Percentiles rank a stretch among this genome's conserved stretches.
Conservation (phyloP, 2,888 invertebrate genomes). For the Deilephila porcellus region DNA sequence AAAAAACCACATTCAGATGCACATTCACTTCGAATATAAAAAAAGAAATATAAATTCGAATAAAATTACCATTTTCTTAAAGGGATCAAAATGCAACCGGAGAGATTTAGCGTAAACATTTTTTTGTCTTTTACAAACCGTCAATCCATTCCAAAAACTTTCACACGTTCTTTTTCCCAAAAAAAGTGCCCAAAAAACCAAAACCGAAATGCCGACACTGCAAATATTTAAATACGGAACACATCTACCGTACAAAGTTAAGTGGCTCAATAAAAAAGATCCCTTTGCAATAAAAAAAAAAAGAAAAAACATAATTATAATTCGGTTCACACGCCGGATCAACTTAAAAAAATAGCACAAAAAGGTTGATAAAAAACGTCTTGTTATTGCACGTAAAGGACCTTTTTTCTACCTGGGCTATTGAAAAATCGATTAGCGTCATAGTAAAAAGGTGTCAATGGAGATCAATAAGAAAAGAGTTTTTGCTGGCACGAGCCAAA, state of each 20-base stretch:
- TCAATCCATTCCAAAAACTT: background rate
- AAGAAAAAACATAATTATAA: constrained; percentile 48
- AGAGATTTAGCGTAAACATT: background rate
- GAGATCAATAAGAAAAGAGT: constrained; percentile 39
- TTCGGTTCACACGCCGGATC: constrained; percentile 61
- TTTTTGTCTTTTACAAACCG: background rate
- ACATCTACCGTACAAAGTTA: constrained; percentile 63
- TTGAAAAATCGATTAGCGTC: constrained; percentile 50
- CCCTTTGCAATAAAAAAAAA: constrained; percentile 34
- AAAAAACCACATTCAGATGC: background rate
- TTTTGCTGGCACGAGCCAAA: constrained; percentile 48
- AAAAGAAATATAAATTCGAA: background rate
- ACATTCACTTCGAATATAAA: background rate
- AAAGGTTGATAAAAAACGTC: constrained; percentile 47
- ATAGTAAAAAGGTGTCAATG: constrained; percentile 48
- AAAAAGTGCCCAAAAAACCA: constrained; percentile 39
- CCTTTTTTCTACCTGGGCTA: constrained; percentile 44
- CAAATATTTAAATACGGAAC: constrained; percentile 55
- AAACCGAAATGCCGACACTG: constrained; percentile 37
- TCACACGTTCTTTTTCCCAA: constrained; percentile 54
- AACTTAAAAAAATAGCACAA: constrained; percentile 52
- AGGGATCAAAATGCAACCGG: too few species aligned
- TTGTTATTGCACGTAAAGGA: constrained; percentile 24
- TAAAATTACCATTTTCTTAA: constrained; percentile 12
- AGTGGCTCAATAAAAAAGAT: constrained; percentile 57